Evolutionary conservation across 1,140 invertebrate genomes (phyloP).

Genomic region (Cydia splendana): DNA sequence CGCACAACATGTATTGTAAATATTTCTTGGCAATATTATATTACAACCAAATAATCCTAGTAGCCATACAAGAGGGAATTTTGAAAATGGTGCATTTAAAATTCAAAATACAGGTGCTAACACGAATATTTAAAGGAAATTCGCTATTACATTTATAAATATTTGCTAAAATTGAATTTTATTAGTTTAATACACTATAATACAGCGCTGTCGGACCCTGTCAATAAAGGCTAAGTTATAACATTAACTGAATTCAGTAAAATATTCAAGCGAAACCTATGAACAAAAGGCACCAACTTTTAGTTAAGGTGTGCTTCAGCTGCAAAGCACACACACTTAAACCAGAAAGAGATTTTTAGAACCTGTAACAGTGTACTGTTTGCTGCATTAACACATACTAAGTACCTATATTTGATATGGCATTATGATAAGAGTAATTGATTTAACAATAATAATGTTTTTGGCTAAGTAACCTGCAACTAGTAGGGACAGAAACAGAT

Average conservation of each 20-base stretch:
- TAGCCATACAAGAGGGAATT: constrained; percentile 56
- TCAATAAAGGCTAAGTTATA: constrained; percentile 74
- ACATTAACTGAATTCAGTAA: constrained; percentile 44
- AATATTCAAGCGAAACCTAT: constrained; percentile 37
- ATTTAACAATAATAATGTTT: constrained; percentile 18
- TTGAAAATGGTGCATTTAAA: constrained; percentile 70
- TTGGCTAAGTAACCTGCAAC: constrained; percentile 19
- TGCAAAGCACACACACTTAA: not conserved
- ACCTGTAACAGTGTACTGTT: constrained; percentile 2
- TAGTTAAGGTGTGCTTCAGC: constrained; percentile 13
- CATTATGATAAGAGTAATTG: not conserved
- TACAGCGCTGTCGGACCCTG: constrained; percentile 75
- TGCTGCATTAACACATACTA: not conserved
- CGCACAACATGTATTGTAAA: constrained; percentile 1
- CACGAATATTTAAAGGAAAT: constrained; percentile 65
- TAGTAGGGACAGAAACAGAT: constrained; percentile 13
- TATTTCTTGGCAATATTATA: constrained; percentile 26
- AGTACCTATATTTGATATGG: not conserved
- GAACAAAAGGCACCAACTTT: constrained; percentile 45
- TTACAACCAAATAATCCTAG: constrained; percentile 38
- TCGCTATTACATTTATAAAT: constrained; percentile 72
- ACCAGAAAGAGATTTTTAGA: constrained; percentile 21
- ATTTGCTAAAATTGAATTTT: constrained; percentile 72
- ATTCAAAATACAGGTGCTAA: constrained; percentile 72
- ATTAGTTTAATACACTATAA: constrained; percentile 65